Conservation (phyloP, 2,888 invertebrate genomes). For the Rhagium mordax region DNA sequence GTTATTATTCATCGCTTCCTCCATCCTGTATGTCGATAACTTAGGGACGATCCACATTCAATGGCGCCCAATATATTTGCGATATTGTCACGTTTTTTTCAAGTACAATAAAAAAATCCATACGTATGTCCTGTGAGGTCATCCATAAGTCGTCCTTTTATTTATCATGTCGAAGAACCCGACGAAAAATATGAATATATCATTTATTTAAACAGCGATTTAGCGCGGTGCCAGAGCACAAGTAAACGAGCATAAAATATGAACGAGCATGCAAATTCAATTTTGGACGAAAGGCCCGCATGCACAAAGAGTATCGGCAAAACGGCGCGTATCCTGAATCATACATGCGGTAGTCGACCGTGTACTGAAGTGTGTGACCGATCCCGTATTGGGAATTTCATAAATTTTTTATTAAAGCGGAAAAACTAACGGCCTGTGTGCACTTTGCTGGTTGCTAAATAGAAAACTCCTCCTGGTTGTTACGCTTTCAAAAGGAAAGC, state of each 20-base stretch:
- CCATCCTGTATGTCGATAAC: too few relatives aligned
- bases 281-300: constrained; percentile 3
- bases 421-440: constrained; percentile 2
- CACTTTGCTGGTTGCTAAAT: background rate
- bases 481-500: background rate
- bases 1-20: too few relatives aligned
- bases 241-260: constrained; percentile 8
- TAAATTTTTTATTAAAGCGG: constrained; percentile 1
- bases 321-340: constrained; percentile 18
- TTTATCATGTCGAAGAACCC: background rate
- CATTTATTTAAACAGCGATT: constrained; percentile 1
- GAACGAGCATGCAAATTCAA: constrained; percentile 15
- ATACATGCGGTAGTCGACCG: constrained; percentile 8
- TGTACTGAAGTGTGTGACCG: constrained; percentile 3
- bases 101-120: too few relatives aligned
- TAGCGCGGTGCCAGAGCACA: background rate
- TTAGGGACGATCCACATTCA: too few relatives aligned
- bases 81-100: too few relatives aligned
- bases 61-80: too few relatives aligned
- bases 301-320: constrained; percentile 11
- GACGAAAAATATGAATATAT: background rate
- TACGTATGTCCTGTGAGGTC: too few relatives aligned
- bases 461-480: background rate
- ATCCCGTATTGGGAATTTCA: background rate
- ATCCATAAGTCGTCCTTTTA: background rate